A percentile compares a stretch with the other conserved stretches of the same genome.
phyloP scores from a whole-genome alignment of 2,888 invertebrate genomes.

The Hemicrepidius hirtus region DNA sequence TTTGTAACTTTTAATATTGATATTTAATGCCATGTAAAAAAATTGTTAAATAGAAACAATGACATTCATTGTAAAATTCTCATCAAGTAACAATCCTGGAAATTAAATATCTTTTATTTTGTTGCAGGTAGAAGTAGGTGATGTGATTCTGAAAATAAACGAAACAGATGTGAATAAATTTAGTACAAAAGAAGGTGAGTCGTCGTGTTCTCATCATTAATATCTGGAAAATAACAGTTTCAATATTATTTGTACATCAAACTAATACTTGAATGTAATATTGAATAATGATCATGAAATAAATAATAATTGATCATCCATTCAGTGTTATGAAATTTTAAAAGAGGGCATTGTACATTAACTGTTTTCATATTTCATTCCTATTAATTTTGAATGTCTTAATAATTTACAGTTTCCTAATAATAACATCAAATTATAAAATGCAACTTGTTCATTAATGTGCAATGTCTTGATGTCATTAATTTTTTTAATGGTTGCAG shows the following conservation, averaged over 20 bases:
- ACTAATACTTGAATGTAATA: neutral
- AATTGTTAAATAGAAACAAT: neutral
- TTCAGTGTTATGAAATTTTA: constrained; percentile 1
- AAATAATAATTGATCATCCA: neutral
- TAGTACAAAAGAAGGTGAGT: constrained; percentile 93
- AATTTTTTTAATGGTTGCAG: constrained; percentile 21
- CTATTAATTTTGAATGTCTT: neutral
- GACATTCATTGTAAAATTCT: neutral
- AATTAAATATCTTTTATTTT: constrained; percentile 59
- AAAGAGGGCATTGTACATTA: constrained; percentile 24
- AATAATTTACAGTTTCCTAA: neutral
- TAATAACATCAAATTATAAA: neutral
- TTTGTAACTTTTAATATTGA: too few relatives aligned
- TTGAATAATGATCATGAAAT: too few relatives aligned
- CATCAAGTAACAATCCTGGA: neutral
- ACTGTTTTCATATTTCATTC: neutral
- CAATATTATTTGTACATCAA: neutral
- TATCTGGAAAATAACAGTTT: neutral
- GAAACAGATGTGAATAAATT: constrained; percentile 94
- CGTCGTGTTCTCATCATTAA: neutral
- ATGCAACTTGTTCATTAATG: neutral
- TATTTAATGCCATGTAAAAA: constrained; percentile 8
- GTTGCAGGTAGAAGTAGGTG: constrained; percentile 93
- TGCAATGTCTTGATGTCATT: constrained; percentile 7
- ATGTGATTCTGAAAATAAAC: constrained; percentile 94